A percentile compares a stretch with the other conserved stretches of the same genome.
These are phyloP conservation scores for Pristionchus exspectatus DNA, from an alignment of 2,888 invertebrate genomes.

Conservation along the genomic window DNA sequence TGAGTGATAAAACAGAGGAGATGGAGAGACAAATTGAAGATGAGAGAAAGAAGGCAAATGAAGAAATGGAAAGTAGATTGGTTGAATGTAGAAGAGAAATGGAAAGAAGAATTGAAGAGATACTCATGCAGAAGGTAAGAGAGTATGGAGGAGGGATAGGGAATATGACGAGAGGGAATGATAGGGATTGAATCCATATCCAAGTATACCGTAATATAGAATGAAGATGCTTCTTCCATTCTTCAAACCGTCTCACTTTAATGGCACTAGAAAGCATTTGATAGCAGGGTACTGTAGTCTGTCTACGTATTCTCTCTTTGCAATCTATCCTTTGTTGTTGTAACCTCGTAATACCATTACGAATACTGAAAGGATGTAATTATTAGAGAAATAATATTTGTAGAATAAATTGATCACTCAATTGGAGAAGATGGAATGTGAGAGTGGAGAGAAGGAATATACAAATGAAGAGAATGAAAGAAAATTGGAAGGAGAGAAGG, in stretches of 20 bases:
- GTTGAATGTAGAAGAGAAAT: background rate
- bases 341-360: background rate
- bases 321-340: background rate
- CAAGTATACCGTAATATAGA: too few relatives aligned
- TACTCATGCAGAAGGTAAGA: background rate
- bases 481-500: slow-evolving; percentile 32
- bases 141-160: background rate
- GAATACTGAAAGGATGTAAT: too few relatives aligned
- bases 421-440: background rate
- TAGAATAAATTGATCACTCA: background rate
- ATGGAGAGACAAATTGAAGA: slow-evolving; percentile 7
- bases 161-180: too few relatives aligned
- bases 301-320: too few relatives aligned
- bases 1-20: background rate
- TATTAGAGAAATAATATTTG: background rate
- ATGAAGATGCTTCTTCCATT: too few relatives aligned
- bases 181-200: too few relatives aligned
- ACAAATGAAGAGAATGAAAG: background rate
- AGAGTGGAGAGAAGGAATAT: slow-evolving; percentile 9
- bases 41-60: background rate
- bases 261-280: too few relatives aligned
- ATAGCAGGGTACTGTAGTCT: too few relatives aligned
- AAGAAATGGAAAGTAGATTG: slow-evolving; percentile 5
- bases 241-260: too few relatives aligned
- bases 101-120: slow-evolving; percentile 7